Evolutionary conservation across 2,888 invertebrate genomes (phyloP), one percentile per base, ranked within the genome.

Genomic region (Lottia gigantea): DNA sequence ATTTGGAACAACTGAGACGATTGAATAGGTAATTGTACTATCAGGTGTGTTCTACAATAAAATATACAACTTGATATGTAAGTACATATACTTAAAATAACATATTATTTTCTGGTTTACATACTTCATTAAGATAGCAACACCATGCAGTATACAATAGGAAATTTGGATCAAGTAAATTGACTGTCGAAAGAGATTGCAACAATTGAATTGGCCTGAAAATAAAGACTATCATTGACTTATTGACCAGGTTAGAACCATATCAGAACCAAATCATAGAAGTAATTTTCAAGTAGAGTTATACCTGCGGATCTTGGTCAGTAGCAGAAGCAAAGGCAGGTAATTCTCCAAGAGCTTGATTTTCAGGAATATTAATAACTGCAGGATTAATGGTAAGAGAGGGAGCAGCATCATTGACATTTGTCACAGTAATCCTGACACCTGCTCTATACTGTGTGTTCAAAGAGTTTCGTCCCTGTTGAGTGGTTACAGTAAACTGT

Each of bases 391-490:
- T 68, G 1, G 64, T 66, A 31, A 85, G 73, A 12, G 68, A 69
- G 8, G 86, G 86, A 0, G 80, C 62, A 64, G 79, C 80, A 71
- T 86, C 85, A 75, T 86, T 86, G 19, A 76, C 74, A 72, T 86
- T 82, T 75, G 82, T 47, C 11, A 86, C 84, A 64, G 76, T 78
- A 49, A 86, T 78, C 26, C 75, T 74, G 25, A 86, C 78, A 15
- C 78, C 77, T 19, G 81, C 69, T n/a, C 78, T 78, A 3, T 76
- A 71, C 8, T 76, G 66, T 40, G 71, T 55, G 11, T 19, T 19
- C 8, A 67, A 64, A 16, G 46, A 70, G 49, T 76, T 80, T 49
- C 68, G 68, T 4, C 82, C 84, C 73, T 85, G 83, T 7, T 72
- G 68, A 15, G 86, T 86, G 2, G 84, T 83, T 40, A 85, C 76